phyloP scores from a whole-genome alignment of 2,888 invertebrate species.

The Calliphora vomitoria region DNA sequence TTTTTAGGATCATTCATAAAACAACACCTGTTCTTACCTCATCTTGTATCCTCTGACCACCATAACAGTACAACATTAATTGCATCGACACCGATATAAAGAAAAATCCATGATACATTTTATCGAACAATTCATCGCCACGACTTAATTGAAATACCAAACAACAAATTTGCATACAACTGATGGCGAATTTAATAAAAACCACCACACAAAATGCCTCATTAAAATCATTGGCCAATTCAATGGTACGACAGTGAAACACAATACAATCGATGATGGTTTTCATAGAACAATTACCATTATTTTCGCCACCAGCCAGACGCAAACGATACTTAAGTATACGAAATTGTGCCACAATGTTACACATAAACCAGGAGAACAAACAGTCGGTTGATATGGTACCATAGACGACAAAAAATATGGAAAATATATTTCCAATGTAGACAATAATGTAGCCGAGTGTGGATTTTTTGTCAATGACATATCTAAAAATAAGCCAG shows the following conservation, averaged over 20 bases:
- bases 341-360: constrained; percentile 59
- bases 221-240: constrained; percentile 47
- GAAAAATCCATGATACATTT: constrained; percentile 14
- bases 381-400: constrained; percentile 31
- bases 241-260: constrained; percentile 35
- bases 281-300: constrained; percentile 9
- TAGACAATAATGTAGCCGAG: constrained; percentile 14
- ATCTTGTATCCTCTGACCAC: constrained; percentile 42
- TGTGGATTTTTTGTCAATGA: background rate
- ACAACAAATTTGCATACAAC: constrained; percentile 48
- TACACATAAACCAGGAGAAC: constrained; percentile 47
- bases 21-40: no score
- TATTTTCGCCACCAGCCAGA: background rate
- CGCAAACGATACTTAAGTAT: constrained; percentile 42
- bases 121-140: constrained; percentile 22
- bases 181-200: constrained; percentile 56
- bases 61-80: constrained; percentile 51
- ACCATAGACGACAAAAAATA: constrained; percentile 22
- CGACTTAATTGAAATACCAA: constrained; percentile 54
- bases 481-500: background rate
- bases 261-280: constrained; percentile 13
- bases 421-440: background rate
- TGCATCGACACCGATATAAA: constrained; percentile 35
- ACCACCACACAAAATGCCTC: constrained; percentile 17
- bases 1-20: no score